Conservation (phyloP, 2,888 invertebrate genomes). For the Phalera bucephala region DNA sequence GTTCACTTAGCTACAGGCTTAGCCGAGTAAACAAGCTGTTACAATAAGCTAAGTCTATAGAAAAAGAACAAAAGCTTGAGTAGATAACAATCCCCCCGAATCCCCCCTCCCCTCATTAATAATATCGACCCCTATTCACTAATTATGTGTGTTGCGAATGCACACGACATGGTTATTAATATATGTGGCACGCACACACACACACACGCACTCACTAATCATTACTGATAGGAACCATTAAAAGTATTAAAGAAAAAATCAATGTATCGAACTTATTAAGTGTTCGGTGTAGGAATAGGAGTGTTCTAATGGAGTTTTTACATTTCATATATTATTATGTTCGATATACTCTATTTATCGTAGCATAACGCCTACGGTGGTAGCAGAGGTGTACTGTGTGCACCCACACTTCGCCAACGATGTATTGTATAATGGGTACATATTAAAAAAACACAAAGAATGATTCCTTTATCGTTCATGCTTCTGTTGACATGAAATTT, state of each 20-base stretch:
- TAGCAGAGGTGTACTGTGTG: too few species aligned
- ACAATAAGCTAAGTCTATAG: too few species aligned
- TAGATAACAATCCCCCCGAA: conserved; percentile 71
- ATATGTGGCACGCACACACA: conserved; percentile 21
- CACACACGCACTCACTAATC: conserved; percentile 48
- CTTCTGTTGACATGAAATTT: too few species aligned
- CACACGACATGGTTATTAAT: conserved; percentile 44
- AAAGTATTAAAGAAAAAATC: conserved; percentile 66
- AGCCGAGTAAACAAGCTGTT: too few species aligned
- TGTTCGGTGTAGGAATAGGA: conserved; percentile 7
- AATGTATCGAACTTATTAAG: conserved; percentile 50
- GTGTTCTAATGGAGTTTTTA: conserved; percentile 7
- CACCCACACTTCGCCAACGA: too few species aligned
- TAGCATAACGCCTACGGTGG: too few species aligned
- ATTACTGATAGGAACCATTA: conserved; percentile 65
- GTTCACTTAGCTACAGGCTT: too few species aligned
- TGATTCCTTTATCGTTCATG: too few species aligned
- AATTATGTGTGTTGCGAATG: conserved; percentile 83
- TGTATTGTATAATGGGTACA: too few species aligned
- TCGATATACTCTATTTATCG: too few species aligned
- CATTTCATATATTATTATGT: too few species aligned
- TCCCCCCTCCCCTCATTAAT: conserved; percentile 75
- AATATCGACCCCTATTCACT: conserved; percentile 80
- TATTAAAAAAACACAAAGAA: too few species aligned
- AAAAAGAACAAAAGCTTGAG: conserved; percentile 79